These are phyloP conservation scores for Leuciscus idus DNA, from an alignment of 2,113 vertebrate species.

Conservation along the genomic window DNA sequence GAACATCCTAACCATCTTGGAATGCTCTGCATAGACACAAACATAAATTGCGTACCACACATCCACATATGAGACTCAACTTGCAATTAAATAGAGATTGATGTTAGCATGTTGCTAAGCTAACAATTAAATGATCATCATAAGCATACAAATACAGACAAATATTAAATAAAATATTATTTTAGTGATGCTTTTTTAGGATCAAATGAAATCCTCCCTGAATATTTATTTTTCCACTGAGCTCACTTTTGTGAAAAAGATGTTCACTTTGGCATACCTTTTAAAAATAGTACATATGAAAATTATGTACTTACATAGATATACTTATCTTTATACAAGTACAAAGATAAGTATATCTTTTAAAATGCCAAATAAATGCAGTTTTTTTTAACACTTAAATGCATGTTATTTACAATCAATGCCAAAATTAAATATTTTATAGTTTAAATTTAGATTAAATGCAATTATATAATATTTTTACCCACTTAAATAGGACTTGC, in stretches of 20 bases:
- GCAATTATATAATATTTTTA: no score
- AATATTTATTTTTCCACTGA: neutral
- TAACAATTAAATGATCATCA: neutral
- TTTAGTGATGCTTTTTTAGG: neutral
- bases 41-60: neutral
- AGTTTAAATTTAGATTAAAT: no score
- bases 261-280: neutral
- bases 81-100: neutral
- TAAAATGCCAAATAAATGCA: no score
- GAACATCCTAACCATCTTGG: neutral
- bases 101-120: constrained; percentile 1
- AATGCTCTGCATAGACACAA: neutral
- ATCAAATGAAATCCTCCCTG: neutral
- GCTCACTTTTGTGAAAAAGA: neutral
- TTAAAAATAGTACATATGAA: neutral
- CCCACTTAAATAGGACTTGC: neutral
- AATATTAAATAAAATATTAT: neutral
- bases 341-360: no score
- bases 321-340: neutral
- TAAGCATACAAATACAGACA: neutral
- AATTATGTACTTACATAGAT: neutral
- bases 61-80: neutral
- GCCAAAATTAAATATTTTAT: neutral
- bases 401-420: neutral
- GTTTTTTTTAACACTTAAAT: neutral